Evolutionary conservation across 2,797 vertebrate species (phyloP).

Genomic region (Chromis chromis): DNA sequence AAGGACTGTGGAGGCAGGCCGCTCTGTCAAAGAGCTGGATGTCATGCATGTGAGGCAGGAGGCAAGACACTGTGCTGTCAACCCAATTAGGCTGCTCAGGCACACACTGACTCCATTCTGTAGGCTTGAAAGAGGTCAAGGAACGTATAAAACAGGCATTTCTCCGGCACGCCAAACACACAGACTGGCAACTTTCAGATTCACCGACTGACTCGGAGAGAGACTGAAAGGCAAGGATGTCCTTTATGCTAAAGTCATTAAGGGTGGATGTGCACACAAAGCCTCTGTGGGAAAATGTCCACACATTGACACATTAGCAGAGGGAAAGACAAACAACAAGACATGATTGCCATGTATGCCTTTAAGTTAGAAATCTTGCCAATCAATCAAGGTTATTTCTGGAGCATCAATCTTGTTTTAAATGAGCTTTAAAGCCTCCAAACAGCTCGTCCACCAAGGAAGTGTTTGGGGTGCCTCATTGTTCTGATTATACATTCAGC

Average conservation of each 20-base stretch:
- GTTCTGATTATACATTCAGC: constrained; percentile 40
- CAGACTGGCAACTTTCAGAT: constrained; percentile 16
- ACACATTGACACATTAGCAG: constrained; percentile 36
- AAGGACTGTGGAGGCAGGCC: constrained; percentile 42
- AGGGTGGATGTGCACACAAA: constrained; percentile 14
- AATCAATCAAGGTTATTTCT: constrained; percentile 11
- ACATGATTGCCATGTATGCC: constrained; percentile 3
- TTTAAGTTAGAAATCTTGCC: not conserved
- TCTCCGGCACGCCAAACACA: constrained; percentile 24
- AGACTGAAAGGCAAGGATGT: constrained; percentile 35
- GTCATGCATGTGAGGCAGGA: constrained; percentile 61
- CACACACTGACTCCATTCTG: constrained; percentile 72
- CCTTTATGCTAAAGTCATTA: constrained; percentile 43
- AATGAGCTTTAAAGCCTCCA: constrained; percentile 18
- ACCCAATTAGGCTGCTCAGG: constrained; percentile 69
- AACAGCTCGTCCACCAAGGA: constrained; percentile 9
- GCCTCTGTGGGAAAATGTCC: constrained; percentile 32
- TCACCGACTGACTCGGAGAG: constrained; percentile 21
- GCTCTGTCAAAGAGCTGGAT: constrained; percentile 55
- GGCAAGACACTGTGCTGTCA: constrained; percentile 70
- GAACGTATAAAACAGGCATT: constrained; percentile 55
- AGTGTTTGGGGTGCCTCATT: constrained; percentile 10
- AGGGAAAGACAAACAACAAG: constrained; percentile 2
- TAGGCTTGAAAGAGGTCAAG: constrained; percentile 71
- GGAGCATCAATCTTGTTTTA: not conserved